phyloP scores from a whole-genome alignment of 2,888 invertebrate species.

The Chrysina gloriosa region DNA sequence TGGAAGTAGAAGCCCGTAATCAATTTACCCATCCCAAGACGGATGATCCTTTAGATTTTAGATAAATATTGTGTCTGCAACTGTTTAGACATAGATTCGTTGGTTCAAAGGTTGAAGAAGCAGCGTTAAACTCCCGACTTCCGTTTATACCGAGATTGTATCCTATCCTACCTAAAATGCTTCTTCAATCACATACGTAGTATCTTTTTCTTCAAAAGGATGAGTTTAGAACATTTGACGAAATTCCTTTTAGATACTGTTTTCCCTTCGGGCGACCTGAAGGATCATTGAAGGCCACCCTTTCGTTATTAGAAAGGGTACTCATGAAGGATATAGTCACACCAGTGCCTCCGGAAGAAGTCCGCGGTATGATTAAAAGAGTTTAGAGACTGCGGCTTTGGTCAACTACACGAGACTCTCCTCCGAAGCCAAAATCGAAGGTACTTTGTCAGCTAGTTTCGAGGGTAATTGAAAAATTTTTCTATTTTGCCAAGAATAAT shows the following conservation, averaged over 20 bases:
- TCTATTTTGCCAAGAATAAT: slow-evolving; percentile 12
- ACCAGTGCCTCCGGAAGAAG: slow-evolving; percentile 95
- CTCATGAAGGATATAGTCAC: slow-evolving; percentile 99
- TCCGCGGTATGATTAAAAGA: slow-evolving; percentile 96
- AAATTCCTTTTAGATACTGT: slow-evolving; percentile 76
- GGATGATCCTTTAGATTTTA: too few species aligned
- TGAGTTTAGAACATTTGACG: slow-evolving; percentile 8
- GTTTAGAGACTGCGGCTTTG: slow-evolving; percentile 96
- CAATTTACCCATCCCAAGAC: too few species aligned
- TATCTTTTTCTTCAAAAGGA: slow-evolving; percentile 1
- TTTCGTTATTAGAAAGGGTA: slow-evolving; percentile 95
- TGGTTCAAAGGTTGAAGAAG: too few species aligned
- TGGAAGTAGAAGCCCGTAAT: too few species aligned
- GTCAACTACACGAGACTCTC: slow-evolving; percentile 97
- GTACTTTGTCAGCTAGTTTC: slow-evolving; percentile 65
- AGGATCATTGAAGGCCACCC: slow-evolving; percentile 95
- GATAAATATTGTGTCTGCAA: too few species aligned
- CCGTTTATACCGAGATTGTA: too few species aligned
- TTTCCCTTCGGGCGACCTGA: slow-evolving; percentile 99
- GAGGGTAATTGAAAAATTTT: slow-evolving; percentile 33
- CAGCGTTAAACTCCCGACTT: too few species aligned
- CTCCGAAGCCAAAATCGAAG: slow-evolving; percentile 97
- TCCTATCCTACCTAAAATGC: too few species aligned
- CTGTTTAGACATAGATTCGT: too few species aligned
- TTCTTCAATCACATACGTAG: background rate